These are phyloP conservation scores for Phortica okadai DNA, from an alignment of 2,888 invertebrate species.

Conservation along the genomic window DNA sequence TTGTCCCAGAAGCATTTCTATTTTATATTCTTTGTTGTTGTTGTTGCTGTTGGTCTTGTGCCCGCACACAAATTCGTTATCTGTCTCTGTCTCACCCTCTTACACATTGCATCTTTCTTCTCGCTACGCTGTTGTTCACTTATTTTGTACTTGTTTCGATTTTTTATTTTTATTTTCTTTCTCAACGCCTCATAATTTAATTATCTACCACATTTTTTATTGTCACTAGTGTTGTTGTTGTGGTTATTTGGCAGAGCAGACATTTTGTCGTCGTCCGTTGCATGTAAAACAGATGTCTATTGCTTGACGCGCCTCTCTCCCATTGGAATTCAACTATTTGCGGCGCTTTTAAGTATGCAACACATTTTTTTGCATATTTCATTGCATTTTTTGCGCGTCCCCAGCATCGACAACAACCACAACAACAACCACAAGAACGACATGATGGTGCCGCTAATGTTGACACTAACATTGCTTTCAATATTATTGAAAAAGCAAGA, in stretches of 20 bases:
- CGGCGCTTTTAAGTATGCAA: slow-evolving; percentile 62
- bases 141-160: slow-evolving; percentile 13
- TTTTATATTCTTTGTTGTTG: neutral
- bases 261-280: slow-evolving; percentile 53
- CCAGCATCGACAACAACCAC: neutral
- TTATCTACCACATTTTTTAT: slow-evolving; percentile 38
- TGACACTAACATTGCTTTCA: slow-evolving; percentile 2
- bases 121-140: neutral
- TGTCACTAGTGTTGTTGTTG: slow-evolving; percentile 39
- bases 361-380: slow-evolving; percentile 54
- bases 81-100: neutral
- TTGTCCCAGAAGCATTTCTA: too few species aligned
- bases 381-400: slow-evolving; percentile 3
- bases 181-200: slow-evolving; percentile 45
- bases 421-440: neutral
- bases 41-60: neutral
- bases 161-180: slow-evolving; percentile 3
- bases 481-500: neutral
- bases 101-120: neutral
- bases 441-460: neutral
- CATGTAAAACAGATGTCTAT: slow-evolving; percentile 8
- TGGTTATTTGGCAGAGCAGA: slow-evolving; percentile 4
- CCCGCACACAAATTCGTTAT: too few species aligned
- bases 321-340: neutral
- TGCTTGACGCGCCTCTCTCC: slow-evolving; percentile 23